Evolutionary conservation across 2,113 vertebrate species (phyloP).

Genomic region (Phoxinus phoxinus): DNA sequence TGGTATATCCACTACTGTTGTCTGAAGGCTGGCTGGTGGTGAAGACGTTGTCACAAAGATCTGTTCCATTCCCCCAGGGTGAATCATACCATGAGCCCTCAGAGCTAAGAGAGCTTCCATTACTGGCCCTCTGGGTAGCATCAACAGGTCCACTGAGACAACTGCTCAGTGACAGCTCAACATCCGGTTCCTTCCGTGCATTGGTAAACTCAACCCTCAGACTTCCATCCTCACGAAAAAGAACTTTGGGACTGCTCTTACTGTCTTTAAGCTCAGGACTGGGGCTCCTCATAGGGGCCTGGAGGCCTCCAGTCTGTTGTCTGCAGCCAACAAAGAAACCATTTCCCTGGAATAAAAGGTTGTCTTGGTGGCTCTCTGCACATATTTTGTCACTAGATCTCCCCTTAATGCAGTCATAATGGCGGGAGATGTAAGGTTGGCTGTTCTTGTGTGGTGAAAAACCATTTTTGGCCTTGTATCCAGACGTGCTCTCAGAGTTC

Average conservation of each 20-base stretch:
- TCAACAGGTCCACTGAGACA: slow-evolving; percentile 63
- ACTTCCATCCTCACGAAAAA: slow-evolving; percentile 84
- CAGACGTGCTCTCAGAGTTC: slow-evolving; percentile 61
- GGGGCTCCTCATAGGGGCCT: slow-evolving; percentile 64
- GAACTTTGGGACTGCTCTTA: slow-evolving; percentile 84
- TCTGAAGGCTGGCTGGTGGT: slow-evolving; percentile 68
- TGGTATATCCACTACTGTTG: slow-evolving; percentile 62
- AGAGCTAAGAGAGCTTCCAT: slow-evolving; percentile 90
- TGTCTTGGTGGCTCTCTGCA: slow-evolving; percentile 61
- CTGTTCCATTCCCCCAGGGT: slow-evolving; percentile 83
- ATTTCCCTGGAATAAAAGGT: slow-evolving; percentile 52
- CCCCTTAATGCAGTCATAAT: slow-evolving; percentile 71
- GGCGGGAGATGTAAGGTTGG: slow-evolving; percentile 81
- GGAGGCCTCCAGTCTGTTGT: slow-evolving; percentile 70
- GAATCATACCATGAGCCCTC: slow-evolving; percentile 94
- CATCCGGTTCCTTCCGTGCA: slow-evolving; percentile 66
- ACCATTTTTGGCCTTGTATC: slow-evolving; percentile 78
- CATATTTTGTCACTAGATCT: slow-evolving; percentile 65
- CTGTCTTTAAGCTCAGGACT: slow-evolving; percentile 67
- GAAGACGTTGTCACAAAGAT: slow-evolving; percentile 76
- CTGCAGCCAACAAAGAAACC: slow-evolving; percentile 43
- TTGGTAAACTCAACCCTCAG: slow-evolving; percentile 88
- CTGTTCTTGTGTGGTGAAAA: slow-evolving; percentile 79
- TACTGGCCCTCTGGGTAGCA: slow-evolving; percentile 82
- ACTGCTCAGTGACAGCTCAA: slow-evolving; percentile 53